Percentiles rank a stretch among this genome's conserved stretches.
Conservation (phyloP, 2,888 invertebrate genomes). For the Criorhina ranunculi region DNA sequence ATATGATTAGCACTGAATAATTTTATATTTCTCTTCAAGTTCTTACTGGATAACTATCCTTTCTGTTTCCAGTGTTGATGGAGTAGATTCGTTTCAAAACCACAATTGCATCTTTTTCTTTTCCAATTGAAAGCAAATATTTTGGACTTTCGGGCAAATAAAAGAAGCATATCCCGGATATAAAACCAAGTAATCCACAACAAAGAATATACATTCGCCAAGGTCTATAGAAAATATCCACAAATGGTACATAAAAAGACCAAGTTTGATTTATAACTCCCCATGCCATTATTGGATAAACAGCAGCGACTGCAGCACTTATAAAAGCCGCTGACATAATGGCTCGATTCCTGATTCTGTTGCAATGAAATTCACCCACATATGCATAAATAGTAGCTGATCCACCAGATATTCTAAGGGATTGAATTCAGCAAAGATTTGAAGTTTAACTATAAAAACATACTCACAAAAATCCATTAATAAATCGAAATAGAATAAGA, state of each 20-base stretch:
- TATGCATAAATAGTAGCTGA: constrained; percentile 85
- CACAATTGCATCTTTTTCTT: constrained; percentile 79
- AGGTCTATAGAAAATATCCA: constrained; percentile 80
- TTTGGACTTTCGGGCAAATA: constrained; percentile 82
- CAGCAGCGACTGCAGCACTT: constrained; percentile 79
- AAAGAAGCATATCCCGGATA: constrained; percentile 79
- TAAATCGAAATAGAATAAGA: constrained; percentile 85
- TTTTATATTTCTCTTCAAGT: no score
- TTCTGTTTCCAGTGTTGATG: constrained; percentile 77
- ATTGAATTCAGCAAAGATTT: neutral
- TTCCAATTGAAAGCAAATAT: constrained; percentile 79
- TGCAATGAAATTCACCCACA: constrained; percentile 85
- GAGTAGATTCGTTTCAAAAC: constrained; percentile 79
- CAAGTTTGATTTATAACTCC: constrained; percentile 81
- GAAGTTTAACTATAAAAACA: neutral
- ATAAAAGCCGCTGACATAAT: constrained; percentile 81
- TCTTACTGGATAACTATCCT: constrained; percentile 65
- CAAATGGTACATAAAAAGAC: constrained; percentile 78
- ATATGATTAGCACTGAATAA: neutral
- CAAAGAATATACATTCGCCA: constrained; percentile 82
- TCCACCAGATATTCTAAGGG: constrained; percentile 83
- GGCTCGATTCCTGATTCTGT: constrained; percentile 84
- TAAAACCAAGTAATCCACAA: constrained; percentile 80
- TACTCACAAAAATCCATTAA: constrained; percentile 86
- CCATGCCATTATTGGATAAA: constrained; percentile 81